Percentiles rank a stretch among this genome's conserved stretches.
Conservation (phyloP, 2,113 vertebrate genomes). For the Eudyptes chrysolophus region DNA sequence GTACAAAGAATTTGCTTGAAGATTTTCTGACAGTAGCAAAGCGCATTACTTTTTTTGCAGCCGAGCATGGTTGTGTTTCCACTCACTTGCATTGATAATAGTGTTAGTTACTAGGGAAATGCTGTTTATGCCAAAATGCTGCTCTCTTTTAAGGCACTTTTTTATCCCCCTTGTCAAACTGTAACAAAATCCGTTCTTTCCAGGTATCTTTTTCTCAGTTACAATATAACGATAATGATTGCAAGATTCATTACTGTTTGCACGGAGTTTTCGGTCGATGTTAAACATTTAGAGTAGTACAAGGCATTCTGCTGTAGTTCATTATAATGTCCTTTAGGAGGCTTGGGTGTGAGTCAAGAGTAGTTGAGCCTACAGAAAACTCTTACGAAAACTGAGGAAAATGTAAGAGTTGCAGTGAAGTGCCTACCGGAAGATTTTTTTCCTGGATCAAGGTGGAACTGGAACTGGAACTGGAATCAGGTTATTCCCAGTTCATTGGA, state of each 20-base stretch:
- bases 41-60: background rate
- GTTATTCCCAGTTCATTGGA: background rate
- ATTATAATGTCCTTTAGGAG: background rate
- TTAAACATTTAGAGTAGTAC: background rate
- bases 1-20: background rate
- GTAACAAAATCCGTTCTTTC: background rate
- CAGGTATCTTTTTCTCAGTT: background rate
- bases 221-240: background rate
- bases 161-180: background rate
- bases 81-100: background rate
- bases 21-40: background rate
- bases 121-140: background rate
- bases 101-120: background rate
- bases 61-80: background rate
- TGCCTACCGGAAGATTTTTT: background rate
- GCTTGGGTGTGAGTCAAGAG: background rate
- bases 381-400: background rate
- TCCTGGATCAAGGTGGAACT: background rate
- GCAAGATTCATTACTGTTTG: background rate
- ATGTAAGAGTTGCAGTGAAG: background rate
- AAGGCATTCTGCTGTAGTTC: background rate
- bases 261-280: background rate
- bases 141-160: background rate
- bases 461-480: background rate
- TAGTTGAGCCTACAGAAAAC: background rate